Evolutionary conservation across 2,797 vertebrate genomes (phyloP), one percentile per base, ranked within the genome.

Genomic region (Premnoplex brunnescens): DNA sequence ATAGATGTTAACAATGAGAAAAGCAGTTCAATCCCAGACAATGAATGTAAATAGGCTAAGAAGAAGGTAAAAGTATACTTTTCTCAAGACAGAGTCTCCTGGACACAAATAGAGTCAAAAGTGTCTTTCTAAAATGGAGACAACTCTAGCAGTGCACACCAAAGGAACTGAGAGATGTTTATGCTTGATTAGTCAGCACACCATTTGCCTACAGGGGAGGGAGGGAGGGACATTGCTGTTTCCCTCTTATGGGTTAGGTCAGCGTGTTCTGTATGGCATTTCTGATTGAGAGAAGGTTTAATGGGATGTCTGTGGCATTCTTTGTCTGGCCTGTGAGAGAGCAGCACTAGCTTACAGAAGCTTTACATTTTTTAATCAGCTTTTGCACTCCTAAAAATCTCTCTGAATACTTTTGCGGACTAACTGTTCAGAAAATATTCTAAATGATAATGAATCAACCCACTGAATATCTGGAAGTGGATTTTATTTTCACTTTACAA

Each of bases 1-100:
- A 77, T 37, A 91, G 43, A 80, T 44, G 15, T 37, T 59, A 88
- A 49, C 34, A 95, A 73, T 63, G 28, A 80, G 88, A 71, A n/a
- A 77, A 34, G 36, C 23, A 20, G 43, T 67, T 88, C 34, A 92
- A 74, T 52, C 64, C 36, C 60, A 51, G 41, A 67, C 39, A 91
- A 56, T 64, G 16, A 59, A 85, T n/a, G 39, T 59, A 93, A 88
- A 77, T 16, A 37, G 26, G 3, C 34, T 85, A 73, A 36, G 9
- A 71, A n/a, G n/a, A 46, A 36, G 20, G 51, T 73, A 83, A 94
- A 73, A 71, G 10, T 18, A 56, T 14, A 34, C 14, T 93, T 58
- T 66, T 51, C 68, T 88, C 28, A 71, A 52, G 41, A 67, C 1
- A 44, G 32, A 93, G 75, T 30, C 37, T 67, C 32, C 37, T 67